A percentile compares a stretch with the other conserved stretches of the same genome.
phyloP scores from a whole-genome alignment of 2,113 vertebrate species.

The Aix galericulata region DNA sequence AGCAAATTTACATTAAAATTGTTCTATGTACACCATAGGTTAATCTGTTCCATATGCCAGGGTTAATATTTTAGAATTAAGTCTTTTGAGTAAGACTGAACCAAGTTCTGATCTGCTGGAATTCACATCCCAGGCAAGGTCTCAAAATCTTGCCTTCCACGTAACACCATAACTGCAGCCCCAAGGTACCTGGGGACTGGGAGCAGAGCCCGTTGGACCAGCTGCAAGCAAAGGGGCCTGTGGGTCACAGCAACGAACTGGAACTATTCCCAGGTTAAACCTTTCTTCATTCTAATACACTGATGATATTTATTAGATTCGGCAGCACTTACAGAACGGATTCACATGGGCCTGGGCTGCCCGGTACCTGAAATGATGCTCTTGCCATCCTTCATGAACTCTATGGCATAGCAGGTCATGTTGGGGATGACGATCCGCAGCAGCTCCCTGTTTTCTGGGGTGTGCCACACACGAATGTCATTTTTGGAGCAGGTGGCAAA shows the following conservation, averaged over 20 bases:
- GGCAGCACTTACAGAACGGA: not conserved
- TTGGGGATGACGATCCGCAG: constrained; percentile 85
- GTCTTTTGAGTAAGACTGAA: not conserved
- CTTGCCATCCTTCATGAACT: constrained; percentile 84
- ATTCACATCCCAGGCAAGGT: not conserved
- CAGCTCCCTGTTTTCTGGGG: constrained; percentile 80
- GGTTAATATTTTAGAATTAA: not conserved
- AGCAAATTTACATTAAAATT: not conserved
- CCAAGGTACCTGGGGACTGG: too few relatives aligned
- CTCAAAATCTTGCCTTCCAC: not conserved
- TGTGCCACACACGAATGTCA: constrained; percentile 90
- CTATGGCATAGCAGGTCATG: constrained; percentile 84
- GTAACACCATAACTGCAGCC: not conserved
- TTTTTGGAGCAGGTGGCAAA: constrained; percentile 89
- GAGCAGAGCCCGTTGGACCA: not conserved
- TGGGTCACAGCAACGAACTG: not conserved
- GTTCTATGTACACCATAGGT: not conserved
- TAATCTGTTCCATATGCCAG: not conserved
- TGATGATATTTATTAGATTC: not conserved
- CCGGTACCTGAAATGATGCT: constrained; percentile 88
- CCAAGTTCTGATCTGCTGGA: not conserved
- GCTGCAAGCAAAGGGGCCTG: not conserved
- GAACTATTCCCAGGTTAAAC: not conserved
- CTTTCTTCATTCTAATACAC: not conserved
- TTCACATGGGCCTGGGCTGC: not conserved